Evolutionary conservation across 2,797 vertebrate species (phyloP), one percentile per base, ranked within the genome.

Genomic region (Myotis daubentonii): DNA sequence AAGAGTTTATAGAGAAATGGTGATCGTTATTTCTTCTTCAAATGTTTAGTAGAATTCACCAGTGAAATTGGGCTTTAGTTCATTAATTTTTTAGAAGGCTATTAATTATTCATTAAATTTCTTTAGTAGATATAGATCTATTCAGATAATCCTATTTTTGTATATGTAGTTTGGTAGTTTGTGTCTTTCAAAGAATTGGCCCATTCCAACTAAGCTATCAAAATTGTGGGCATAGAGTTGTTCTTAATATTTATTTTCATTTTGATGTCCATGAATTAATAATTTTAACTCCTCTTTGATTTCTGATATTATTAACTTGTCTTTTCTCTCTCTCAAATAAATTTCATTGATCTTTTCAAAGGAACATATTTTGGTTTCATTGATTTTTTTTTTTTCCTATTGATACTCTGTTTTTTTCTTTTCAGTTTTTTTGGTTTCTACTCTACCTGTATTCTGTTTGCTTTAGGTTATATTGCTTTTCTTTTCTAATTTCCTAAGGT

Each of bases 331-430:
- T 79, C 9, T 70, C 28, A 57, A 16, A 80, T 60, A 5, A 81
- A n/a, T 70, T 55, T 89, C 55, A 80, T 80, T 79, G 49, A 57
- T 89, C 36, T 89, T 89, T 76, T 85, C 30, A 68, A 57, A 85
- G 62, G n/a, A 68, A 9, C 38, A 92, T n/a, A 13, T 70, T 78
- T 88, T 78, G 12, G n/a, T 70, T 92, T 76, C 15, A 28, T 68
- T 81, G 41, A 57, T 57, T 78, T 57, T 47, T 55, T 84, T 74
- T 78, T 57, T 28, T 33, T 65, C 5, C 23, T 57, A 0, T 30
- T 78, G 30, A 57, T 78, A 55, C 4, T 4, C 55, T 91, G 9
- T 75, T 75, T 65, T 68, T 17, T 79, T 68, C 16, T 80, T 44
- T 91, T 84, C 33, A 33, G 1, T 75, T 75, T 84, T 53, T 22